Conservation (phyloP, 2,888 invertebrate species). For the Myopa testacea region DNA sequence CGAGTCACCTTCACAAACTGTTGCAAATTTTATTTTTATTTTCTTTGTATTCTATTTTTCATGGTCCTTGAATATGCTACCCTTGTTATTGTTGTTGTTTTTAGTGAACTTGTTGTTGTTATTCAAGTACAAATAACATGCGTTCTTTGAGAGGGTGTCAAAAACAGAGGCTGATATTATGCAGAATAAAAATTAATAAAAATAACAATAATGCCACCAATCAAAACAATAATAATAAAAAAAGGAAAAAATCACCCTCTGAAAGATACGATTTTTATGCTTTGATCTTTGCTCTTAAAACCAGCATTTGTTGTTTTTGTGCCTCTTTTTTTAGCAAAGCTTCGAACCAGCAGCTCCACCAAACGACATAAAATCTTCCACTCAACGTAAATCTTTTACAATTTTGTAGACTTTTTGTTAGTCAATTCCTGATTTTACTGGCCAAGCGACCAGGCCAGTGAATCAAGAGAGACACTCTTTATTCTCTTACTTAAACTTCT, state of each 20-base stretch:
- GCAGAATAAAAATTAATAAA: no score
- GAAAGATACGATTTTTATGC: not conserved
- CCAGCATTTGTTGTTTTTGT: not conserved
- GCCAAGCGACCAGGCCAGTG: no score
- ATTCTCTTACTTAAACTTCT: not conserved
- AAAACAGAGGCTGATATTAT: no score
- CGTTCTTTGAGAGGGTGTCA: not conserved
- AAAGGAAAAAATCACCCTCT: not conserved
- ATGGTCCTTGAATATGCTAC: not conserved
- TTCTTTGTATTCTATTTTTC: not conserved
- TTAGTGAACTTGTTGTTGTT: not conserved
- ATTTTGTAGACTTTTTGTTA: slow-evolving; percentile 11
- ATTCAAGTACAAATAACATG: not conserved
- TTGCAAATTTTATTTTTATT: slow-evolving; percentile 26
- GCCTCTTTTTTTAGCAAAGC: no score
- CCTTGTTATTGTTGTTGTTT: slow-evolving; percentile 24
- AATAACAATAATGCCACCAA: no score
- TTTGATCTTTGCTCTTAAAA: not conserved
- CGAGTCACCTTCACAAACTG: slow-evolving; percentile 17
- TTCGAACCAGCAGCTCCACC: not conserved
- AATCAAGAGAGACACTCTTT: no score
- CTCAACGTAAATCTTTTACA: slow-evolving; percentile 15
- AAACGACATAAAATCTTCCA: not conserved
- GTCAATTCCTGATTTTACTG: not conserved
- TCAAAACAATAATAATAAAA: not conserved